Evolutionary conservation across 2,797 vertebrate genomes (phyloP).

Genomic region (Spheniscus humboldti): DNA sequence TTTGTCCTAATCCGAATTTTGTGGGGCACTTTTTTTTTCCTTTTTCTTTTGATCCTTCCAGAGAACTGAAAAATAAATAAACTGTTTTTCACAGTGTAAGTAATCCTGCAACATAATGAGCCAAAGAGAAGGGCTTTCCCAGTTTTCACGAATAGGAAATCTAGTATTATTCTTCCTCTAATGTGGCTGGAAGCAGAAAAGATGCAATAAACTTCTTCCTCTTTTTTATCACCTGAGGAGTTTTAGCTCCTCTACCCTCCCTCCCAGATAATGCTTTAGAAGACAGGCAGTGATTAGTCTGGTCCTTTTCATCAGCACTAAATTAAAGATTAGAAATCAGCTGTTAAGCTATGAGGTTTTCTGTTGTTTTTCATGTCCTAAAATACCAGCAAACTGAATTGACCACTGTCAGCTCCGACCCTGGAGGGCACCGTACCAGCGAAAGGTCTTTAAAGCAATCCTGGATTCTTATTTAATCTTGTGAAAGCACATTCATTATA

Average conservation of each 20-base stretch:
- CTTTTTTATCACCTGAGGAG: neutral
- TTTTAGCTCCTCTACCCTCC: neutral
- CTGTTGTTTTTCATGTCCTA: neutral
- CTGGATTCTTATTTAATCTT: neutral
- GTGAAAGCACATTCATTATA: neutral
- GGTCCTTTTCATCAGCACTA: neutral
- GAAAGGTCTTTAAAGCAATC: neutral
- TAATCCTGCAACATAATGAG: neutral
- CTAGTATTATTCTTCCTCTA: neutral
- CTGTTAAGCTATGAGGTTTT: neutral
- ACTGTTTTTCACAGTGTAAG: neutral
- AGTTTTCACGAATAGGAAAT: neutral
- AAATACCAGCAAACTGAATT: neutral
- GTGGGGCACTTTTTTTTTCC: neutral
- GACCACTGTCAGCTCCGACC: neutral
- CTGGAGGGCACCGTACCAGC: neutral
- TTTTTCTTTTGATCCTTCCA: conserved; percentile 19
- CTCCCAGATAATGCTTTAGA: neutral
- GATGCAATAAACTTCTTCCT: neutral
- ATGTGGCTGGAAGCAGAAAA: neutral
- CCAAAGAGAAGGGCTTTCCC: neutral
- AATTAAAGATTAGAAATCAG: neutral
- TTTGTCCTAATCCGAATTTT: neutral
- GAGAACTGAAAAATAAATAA: conserved; percentile 1
- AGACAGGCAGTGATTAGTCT: neutral